Percentiles rank a stretch among this genome's conserved stretches.
These are phyloP conservation scores for Lates japonicus DNA, from an alignment of 2,797 vertebrate species.

Conservation along the genomic window DNA sequence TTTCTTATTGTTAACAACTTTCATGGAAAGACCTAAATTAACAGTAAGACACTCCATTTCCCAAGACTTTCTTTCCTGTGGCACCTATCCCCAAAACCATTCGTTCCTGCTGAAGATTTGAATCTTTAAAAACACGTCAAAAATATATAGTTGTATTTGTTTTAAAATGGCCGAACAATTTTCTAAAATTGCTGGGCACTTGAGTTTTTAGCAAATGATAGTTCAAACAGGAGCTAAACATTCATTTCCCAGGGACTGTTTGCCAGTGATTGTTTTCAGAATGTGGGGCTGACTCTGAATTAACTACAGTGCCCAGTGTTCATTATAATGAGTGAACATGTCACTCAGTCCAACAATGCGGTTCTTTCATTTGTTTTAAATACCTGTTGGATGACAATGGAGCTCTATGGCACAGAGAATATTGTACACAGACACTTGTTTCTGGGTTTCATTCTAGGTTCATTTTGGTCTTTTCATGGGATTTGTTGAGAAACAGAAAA, in stretches of 20 bases:
- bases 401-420: not conserved
- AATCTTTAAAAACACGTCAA: not conserved
- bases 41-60: not conserved
- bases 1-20: not conserved
- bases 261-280: conserved; percentile 6
- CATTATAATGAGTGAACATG: not conserved
- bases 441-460: too few relatives aligned
- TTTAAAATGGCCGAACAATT: not conserved
- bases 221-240: not conserved
- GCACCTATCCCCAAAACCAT: not conserved
- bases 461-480: not conserved
- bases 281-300: not conserved
- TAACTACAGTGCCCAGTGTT: not conserved
- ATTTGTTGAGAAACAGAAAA: not conserved
- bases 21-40: not conserved
- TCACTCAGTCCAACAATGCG: not conserved
- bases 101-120: not conserved
- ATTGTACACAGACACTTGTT: not conserved
- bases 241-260: not conserved
- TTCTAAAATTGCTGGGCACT: not conserved
- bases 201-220: not conserved
- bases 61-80: not conserved
- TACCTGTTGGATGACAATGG: not conserved
- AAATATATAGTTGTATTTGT: not conserved
- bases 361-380: not conserved